Base-by-base conservation (phyloP, 2,888 invertebrate genomes). In the Pseudococcus jackbeardsleyi region DNA sequence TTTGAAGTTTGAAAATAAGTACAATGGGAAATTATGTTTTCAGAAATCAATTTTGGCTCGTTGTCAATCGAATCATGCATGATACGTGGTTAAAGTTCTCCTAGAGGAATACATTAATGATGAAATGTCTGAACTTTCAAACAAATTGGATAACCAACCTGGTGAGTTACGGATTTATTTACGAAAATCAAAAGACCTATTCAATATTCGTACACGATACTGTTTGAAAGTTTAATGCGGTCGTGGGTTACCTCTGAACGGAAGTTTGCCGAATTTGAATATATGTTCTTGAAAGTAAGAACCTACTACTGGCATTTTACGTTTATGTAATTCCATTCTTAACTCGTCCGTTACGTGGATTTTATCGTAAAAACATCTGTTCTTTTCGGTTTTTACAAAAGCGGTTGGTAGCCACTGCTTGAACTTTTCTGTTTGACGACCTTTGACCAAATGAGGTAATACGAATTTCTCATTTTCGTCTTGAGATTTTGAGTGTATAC, bases 241-340 rank as follows among this genome's bases (percentile, higher is more conserved):
- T n/a, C 87, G 77, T 9, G 87, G 87, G 54, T 87, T 87, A 54
- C 26, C 26, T 50, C 87, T 19, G 39, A 87, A 87, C 17, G 87
- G 87, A 46, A 77, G 79, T 19, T 87, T 87, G n/a, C 87, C 87
- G 50, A 87, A 87, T 79, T 87, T 87, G n/a, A 50, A 79, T 33
- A 87, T 87, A 82, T 87, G 87, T 54, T 87, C 50, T 33, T 87
- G 87, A 50, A 77, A 87, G 17, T 50, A 79, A 1, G 54, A 77
- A 77, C 79, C 79, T 50, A 87, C 87, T 26, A 87, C 54, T 22
- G 79, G 87, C 87, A 87, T 87, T 22, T 87, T 87, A n/a, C 87
- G 79, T 79, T 87, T 87, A 33, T 87, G 54, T 33, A 87, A 79
- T 39, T 87, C 87, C 79, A 87, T 87, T 26, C 87, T 77, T 17